Conservation (phyloP, 2,888 invertebrate species). For the Tenthredo distinguenda region DNA sequence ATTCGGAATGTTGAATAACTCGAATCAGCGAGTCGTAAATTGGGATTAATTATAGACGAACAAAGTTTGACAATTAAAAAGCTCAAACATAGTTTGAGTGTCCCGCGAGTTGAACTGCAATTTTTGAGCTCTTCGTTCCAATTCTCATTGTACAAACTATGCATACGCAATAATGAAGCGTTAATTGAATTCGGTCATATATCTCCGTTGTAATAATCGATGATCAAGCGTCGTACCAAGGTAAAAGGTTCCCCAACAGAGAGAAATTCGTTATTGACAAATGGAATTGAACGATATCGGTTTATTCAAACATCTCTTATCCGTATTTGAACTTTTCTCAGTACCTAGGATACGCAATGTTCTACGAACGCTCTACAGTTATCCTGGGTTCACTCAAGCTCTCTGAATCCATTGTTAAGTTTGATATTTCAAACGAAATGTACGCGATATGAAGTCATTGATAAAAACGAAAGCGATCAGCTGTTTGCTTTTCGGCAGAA, state of each 20-base stretch:
- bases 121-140: background rate
- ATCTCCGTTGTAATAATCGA: background rate
- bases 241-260: background rate
- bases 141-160: background rate
- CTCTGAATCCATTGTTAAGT: background rate
- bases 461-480: background rate
- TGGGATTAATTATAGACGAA: constrained; percentile 12
- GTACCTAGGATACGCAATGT: constrained; percentile 6
- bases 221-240: background rate
- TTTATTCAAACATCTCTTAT: constrained; percentile 3
- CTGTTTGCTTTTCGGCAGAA: background rate
- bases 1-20: constrained; percentile 11
- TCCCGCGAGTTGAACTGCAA: background rate
- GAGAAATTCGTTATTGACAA: constrained; percentile 1
- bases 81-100: constrained; percentile 14
- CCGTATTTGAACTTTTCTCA: background rate
- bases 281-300: constrained; percentile 21
- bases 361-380: background rate
- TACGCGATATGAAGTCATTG: background rate
- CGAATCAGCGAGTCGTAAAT: constrained; percentile 7
- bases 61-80: constrained; percentile 25
- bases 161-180: background rate
- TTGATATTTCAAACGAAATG: background rate
- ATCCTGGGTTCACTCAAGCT: background rate
- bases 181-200: background rate